These are phyloP conservation scores for Andrena flavipes DNA, from an alignment of 2,888 invertebrate species.

Conservation along the genomic window DNA sequence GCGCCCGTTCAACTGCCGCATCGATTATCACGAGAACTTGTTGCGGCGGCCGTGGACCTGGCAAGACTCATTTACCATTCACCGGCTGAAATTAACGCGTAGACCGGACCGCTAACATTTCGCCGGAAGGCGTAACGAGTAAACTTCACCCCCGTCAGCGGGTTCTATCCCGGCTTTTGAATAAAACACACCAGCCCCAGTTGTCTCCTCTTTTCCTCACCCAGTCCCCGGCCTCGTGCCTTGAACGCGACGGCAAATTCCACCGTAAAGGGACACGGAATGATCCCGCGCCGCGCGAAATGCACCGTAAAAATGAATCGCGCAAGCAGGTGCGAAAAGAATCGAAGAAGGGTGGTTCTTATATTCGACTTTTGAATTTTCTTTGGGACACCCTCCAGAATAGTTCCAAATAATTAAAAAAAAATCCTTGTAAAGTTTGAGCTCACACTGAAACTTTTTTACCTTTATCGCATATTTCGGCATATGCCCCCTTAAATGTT, in stretches of 20 bases:
- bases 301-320: conserved; percentile 46
- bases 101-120: conserved; percentile 14
- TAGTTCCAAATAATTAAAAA: too few species aligned
- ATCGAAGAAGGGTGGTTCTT: conserved; percentile 17
- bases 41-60: conserved; percentile 32
- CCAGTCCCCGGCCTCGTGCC: neutral
- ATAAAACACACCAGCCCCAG: conserved; percentile 34
- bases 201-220: neutral
- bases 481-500: too few species aligned
- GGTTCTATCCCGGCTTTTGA: conserved; percentile 24
- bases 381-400: too few species aligned
- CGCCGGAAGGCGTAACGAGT: conserved; percentile 12
- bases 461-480: too few species aligned
- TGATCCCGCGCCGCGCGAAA: conserved; percentile 8
- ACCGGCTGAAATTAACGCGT: conserved; percentile 43
- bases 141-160: conserved; percentile 1
- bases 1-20: conserved; percentile 53
- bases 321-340: conserved; percentile 54
- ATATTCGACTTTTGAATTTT: too few species aligned
- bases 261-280: conserved; percentile 16
- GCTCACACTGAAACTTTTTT: too few species aligned
- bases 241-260: conserved; percentile 4
- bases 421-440: too few species aligned
- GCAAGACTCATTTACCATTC: conserved; percentile 27
- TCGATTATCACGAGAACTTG: conserved; percentile 57